Percentiles rank a stretch among this genome's conserved stretches.
Evolutionary conservation across 2,888 invertebrate genomes (phyloP).

Genomic region (Mythimna albipuncta): DNA sequence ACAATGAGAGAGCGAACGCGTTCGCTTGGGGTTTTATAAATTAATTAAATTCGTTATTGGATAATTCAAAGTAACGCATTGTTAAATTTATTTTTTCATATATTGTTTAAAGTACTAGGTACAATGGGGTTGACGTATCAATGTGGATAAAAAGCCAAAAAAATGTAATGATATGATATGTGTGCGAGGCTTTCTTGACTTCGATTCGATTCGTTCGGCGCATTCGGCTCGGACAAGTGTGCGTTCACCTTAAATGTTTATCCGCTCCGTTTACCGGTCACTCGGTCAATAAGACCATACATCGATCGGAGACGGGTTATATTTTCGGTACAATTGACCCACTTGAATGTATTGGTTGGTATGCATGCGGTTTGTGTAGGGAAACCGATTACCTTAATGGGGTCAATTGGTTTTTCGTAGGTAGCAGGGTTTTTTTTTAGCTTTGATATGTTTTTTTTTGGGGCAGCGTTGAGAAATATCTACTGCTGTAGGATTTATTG

Average conservation of each 20-base stretch:
- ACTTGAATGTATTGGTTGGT: constrained; percentile 30
- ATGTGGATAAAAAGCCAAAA: too few species aligned
- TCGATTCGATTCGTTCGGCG: too few species aligned
- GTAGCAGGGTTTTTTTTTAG: constrained; percentile 1
- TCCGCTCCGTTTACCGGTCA: constrained; percentile 55
- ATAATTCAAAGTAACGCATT: too few species aligned
- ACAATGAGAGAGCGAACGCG: too few species aligned
- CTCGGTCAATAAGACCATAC: constrained; percentile 62
- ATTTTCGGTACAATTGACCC: constrained; percentile 56
- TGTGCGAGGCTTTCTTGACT: too few species aligned
- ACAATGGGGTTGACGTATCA: too few species aligned
- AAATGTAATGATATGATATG: too few species aligned
- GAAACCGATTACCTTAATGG: constrained; percentile 25
- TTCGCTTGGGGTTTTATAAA: too few species aligned
- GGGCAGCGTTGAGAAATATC: neutral
- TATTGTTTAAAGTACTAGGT: too few species aligned
- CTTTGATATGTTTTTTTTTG: neutral
- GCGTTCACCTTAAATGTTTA: constrained; percentile 18
- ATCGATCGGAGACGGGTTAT: constrained; percentile 53
- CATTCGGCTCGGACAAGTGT: too few species aligned
- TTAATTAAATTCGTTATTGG: too few species aligned
- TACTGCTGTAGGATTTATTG: neutral
- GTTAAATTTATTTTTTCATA: too few species aligned
- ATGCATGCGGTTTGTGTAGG: constrained; percentile 12
- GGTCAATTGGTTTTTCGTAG: constrained; percentile 39